These are phyloP conservation scores for Glandiceps talaboti DNA, from an alignment of 53 echinoderm and acorn worm genomes.

Conservation along the genomic window DNA sequence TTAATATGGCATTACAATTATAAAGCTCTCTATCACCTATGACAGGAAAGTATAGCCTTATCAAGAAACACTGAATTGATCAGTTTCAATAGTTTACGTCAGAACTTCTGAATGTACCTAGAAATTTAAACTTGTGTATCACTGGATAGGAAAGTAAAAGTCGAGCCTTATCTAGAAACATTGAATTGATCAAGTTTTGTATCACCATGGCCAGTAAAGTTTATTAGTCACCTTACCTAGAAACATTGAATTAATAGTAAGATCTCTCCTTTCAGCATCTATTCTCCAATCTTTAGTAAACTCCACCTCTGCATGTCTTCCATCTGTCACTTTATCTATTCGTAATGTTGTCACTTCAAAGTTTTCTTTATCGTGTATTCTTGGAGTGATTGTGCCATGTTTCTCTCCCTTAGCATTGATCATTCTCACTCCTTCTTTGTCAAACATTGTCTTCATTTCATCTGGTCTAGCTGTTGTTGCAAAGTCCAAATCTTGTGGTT, in stretches of 20 bases:
- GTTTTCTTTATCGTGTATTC: conserved; percentile 62
- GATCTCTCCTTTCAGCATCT: conserved; percentile 88
- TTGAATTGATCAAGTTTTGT: too few relatives aligned
- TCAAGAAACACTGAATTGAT: too few relatives aligned
- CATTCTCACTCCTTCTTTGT: conserved; percentile 68
- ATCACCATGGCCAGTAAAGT: too few relatives aligned
- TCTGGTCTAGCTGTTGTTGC: conserved; percentile 91
- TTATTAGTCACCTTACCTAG: conserved; percentile 58
- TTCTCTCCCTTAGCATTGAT: conserved; percentile 92
- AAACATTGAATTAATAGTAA: conserved; percentile 97
- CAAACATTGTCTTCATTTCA: conserved; percentile 90
- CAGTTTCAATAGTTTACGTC: too few relatives aligned
- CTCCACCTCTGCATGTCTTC: conserved; percentile 89
- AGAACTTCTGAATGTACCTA: too few relatives aligned
- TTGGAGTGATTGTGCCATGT: conserved; percentile 88
- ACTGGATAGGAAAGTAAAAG: too few relatives aligned
- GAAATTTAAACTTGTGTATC: too few relatives aligned
- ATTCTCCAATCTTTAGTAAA: conserved; percentile 90
- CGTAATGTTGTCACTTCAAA: conserved; percentile 91
- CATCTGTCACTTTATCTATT: conserved; percentile 76
- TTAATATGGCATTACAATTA: too few relatives aligned
- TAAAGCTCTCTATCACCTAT: too few relatives aligned
- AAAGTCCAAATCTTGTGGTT: conserved; percentile 87
- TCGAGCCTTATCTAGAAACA: too few relatives aligned
- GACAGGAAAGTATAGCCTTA: too few relatives aligned